These are phyloP conservation scores for Drosophila watanabei DNA, from an alignment of 1,140 invertebrate genomes.

Conservation along the genomic window DNA sequence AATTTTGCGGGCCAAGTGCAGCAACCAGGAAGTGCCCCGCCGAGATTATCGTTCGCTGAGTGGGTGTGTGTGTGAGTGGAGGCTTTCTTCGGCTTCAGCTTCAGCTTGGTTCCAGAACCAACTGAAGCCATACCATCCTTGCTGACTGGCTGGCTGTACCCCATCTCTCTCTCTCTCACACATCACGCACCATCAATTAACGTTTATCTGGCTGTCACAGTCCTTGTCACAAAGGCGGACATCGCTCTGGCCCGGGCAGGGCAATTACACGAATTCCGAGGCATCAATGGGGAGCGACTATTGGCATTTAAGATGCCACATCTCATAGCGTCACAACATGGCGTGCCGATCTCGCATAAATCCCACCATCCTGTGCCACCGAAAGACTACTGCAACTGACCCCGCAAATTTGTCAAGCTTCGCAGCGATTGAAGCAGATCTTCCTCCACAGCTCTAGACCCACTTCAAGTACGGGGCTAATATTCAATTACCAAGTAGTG, in stretches of 20 bases:
- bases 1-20: slow-evolving; percentile 62
- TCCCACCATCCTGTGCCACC: slow-evolving; percentile 17
- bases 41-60: slow-evolving; percentile 21
- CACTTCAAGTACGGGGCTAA: slow-evolving; percentile 30
- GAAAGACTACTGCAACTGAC: slow-evolving; percentile 29
- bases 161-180: slow-evolving; percentile 8
- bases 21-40: slow-evolving; percentile 74
- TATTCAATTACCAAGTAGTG: slow-evolving; percentile 63
- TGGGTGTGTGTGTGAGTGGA: slow-evolving; percentile 20
- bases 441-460: slow-evolving; percentile 1
- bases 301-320: slow-evolving; percentile 67
- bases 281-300: slow-evolving; percentile 71
- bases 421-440: background rate
- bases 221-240: slow-evolving; percentile 46
- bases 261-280: slow-evolving; percentile 75
- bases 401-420: slow-evolving; percentile 56
- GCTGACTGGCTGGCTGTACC: slow-evolving; percentile 3
- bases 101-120: slow-evolving; percentile 17
- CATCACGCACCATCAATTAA: slow-evolving; percentile 80
- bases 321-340: slow-evolving; percentile 53
- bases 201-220: slow-evolving; percentile 68
- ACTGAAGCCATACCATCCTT: slow-evolving; percentile 29
- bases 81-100: slow-evolving; percentile 4
- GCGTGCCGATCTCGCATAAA: slow-evolving; percentile 69
- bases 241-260: slow-evolving; percentile 23